Conservation (phyloP, 2,797 vertebrate species). For the Acanthornis magna region DNA sequence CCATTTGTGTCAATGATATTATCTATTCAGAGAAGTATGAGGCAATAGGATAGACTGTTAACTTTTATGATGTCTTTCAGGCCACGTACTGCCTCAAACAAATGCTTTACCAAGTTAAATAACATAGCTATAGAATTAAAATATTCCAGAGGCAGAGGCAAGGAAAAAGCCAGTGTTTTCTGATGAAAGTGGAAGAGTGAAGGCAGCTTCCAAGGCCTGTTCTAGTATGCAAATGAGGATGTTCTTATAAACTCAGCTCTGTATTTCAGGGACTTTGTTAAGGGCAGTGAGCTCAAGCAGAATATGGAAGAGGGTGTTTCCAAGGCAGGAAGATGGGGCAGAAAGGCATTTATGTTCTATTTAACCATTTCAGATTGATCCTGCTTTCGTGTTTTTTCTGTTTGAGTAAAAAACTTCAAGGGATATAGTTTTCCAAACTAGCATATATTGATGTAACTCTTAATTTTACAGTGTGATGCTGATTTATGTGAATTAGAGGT, state of each 20-base stretch:
- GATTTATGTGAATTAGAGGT: not conserved
- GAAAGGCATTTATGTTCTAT: not conserved
- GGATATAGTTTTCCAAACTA: not conserved
- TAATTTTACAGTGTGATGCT: not conserved
- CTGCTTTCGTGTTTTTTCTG: not conserved
- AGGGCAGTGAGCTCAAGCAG: not conserved
- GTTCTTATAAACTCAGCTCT: not conserved
- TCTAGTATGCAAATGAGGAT: not conserved
- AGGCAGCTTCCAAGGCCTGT: not conserved
- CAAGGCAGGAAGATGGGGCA: not conserved
- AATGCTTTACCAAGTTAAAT: slow-evolving; percentile 11
- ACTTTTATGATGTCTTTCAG: slow-evolving; percentile 44
- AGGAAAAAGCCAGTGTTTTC: not conserved
- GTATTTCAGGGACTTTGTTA: not conserved
- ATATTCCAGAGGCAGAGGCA: not conserved
- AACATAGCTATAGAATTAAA: not conserved
- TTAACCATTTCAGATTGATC: not conserved
- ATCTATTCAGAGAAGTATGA: slow-evolving; percentile 66
- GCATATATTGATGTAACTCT: not conserved
- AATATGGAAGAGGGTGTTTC: not conserved
- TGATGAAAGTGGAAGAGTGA: not conserved
- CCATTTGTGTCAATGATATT: slow-evolving; percentile 60
- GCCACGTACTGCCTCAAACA: not conserved
- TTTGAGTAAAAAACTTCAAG: not conserved
- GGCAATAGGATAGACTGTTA: slow-evolving; percentile 54